Conservation (phyloP, 1,140 invertebrate species). For the Trachelipus rathkii region DNA sequence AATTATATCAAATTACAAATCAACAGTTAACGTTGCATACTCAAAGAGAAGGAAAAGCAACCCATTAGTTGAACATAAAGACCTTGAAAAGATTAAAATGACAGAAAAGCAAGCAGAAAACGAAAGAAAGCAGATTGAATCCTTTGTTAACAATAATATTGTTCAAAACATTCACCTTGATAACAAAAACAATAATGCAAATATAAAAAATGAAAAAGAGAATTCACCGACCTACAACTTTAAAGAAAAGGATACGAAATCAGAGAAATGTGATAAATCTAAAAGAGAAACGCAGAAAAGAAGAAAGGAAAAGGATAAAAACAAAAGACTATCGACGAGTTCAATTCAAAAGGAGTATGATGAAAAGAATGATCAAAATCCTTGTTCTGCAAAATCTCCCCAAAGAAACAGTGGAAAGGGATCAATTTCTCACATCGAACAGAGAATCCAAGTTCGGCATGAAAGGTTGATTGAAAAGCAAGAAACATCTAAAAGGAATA, state of each 20-base stretch:
- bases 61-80: too few species aligned
- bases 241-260: constrained; percentile 30
- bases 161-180: too few species aligned
- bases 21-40: background rate
- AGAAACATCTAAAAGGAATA: constrained; percentile 32
- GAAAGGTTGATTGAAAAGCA: constrained; percentile 39
- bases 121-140: too few species aligned
- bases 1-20: background rate
- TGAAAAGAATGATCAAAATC: background rate
- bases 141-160: too few species aligned
- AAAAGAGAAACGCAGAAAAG: constrained; percentile 38
- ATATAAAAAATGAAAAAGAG: too few species aligned
- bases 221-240: constrained; percentile 23
- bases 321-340: constrained; percentile 7
- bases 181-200: too few species aligned
- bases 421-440: constrained; percentile 42
- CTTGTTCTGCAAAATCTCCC: constrained; percentile 18
- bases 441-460: constrained; percentile 43
- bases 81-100: too few species aligned
- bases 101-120: too few species aligned
- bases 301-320: constrained; percentile 32
- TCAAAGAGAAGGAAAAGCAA: too few species aligned
- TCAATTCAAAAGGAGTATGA: background rate
- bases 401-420: constrained; percentile 31
- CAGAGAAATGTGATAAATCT: constrained; percentile 30